These are phyloP conservation scores for Eupeodes corollae DNA, from an alignment of 1,140 invertebrate species.

Conservation along the genomic window DNA sequence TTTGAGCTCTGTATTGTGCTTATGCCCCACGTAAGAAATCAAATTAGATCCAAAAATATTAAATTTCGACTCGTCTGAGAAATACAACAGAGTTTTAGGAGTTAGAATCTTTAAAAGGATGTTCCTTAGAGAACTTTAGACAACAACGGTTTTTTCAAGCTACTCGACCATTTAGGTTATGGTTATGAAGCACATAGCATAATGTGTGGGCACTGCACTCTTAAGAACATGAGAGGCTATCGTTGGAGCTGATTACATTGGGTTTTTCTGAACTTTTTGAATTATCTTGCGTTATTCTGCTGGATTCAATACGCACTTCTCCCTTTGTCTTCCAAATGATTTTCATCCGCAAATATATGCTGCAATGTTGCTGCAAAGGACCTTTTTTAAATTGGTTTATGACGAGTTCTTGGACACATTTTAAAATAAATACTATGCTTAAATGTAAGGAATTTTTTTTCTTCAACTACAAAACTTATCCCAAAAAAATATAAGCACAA, in stretches of 20 bases:
- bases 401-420: no score
- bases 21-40: neutral
- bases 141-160: constrained; percentile 1
- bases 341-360: no score
- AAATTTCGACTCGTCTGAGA: constrained; percentile 8
- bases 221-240: neutral
- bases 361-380: no score
- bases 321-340: no score
- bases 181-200: neutral
- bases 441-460: no score
- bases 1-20: constrained; percentile 4
- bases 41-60: constrained; percentile 7
- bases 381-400: no score
- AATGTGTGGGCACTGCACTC: neutral
- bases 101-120: neutral
- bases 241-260: constrained; percentile 6
- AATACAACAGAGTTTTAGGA: constrained; percentile 8
- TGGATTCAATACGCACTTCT: no score
- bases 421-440: no score
- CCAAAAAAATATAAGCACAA: no score
- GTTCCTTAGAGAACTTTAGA: constrained; percentile 1
- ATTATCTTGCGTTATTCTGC: constrained; percentile 3
- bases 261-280: constrained; percentile 3
- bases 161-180: neutral
- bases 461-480: no score